Base-by-base conservation (phyloP, 2,888 invertebrate species). In the Margaritifera margaritifera region DNA sequence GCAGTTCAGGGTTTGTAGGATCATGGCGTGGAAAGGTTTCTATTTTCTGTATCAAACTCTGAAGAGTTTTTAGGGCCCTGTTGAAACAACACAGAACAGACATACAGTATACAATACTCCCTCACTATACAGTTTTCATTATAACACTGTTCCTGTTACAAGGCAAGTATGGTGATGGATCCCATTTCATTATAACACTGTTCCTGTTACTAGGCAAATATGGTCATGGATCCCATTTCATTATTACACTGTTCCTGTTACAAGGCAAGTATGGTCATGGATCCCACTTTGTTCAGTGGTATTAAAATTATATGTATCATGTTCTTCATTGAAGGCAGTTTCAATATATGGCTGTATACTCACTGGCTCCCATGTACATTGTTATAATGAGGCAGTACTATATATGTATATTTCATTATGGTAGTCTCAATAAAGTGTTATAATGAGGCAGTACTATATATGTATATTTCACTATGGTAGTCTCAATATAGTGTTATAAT, bases 1-100 rank as follows among this genome's bases (percentile, higher is more conserved):
- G 80, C n/a, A 82, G 68, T 19, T 75, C 71, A 42, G 74, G 72
- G 60, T 79, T 71, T 27, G 71, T 72, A 15, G 78, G 80, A 64
- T 82, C 77, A 22, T 69, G 64, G n/a, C 79, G 63, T 15, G 74
- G 70, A 31, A 78, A 76, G 6, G 74, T 67, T 51, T 72, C 70
- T 18, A 75, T 56, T 22, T 76, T 55, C 22, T 68, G 66, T 24
- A 69, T 18, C n/a, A 82, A 51, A 31, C 64, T 70, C 58, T 77
- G 71, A 50, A 78, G 51, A 19, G 77, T 65, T 61, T 79, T 80
- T 15, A 71, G 20, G 27, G 72, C 73, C 61, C 80, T 82, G 55
- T 20, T 59, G 68, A 50, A 65, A 72, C n/a, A 53, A 19, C 51
- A 61, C 19, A n/a, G 22, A 24, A 22, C 58, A n/a, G 50, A 60